These are phyloP conservation scores for Galaxea fascicularis DNA, from an alignment of 92 coral and sea anemone species.

Conservation along the genomic window DNA sequence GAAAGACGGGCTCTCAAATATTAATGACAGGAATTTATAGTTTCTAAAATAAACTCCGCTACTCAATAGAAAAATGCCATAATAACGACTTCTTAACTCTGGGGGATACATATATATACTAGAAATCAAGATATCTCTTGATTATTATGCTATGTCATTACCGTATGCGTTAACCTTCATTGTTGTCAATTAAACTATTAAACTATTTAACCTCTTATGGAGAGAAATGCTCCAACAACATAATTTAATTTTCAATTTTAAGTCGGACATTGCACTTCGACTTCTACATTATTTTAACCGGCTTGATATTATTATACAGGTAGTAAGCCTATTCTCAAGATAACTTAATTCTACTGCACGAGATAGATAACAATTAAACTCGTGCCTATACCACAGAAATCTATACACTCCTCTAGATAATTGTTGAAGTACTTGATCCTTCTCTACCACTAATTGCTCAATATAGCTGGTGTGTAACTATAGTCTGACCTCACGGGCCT, in stretches of 20 bases:
- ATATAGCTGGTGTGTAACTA: constrained; percentile 78
- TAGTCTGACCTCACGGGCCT: constrained; percentile 83
- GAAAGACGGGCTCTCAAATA: too few relatives aligned
- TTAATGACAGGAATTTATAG: too few relatives aligned
- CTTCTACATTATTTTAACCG: constrained; percentile 5
- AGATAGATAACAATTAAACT: neutral
- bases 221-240: constrained; percentile 1
- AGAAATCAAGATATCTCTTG: neutral
- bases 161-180: neutral
- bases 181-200: neutral
- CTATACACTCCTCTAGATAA: neutral
- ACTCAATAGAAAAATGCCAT: too few relatives aligned
- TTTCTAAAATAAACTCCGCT: too few relatives aligned
- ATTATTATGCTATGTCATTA: neutral
- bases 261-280: neutral
- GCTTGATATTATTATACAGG: neutral
- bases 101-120: neutral
- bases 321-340: neutral
- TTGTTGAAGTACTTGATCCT: neutral
- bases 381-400: too few relatives aligned
- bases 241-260: constrained; percentile 8
- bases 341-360: neutral
- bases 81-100: too few relatives aligned
- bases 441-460: constrained; percentile 67
- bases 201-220: neutral